Evolutionary conservation across 2,113 vertebrate species (phyloP).

Genomic region (Hemichromis elongatus): DNA sequence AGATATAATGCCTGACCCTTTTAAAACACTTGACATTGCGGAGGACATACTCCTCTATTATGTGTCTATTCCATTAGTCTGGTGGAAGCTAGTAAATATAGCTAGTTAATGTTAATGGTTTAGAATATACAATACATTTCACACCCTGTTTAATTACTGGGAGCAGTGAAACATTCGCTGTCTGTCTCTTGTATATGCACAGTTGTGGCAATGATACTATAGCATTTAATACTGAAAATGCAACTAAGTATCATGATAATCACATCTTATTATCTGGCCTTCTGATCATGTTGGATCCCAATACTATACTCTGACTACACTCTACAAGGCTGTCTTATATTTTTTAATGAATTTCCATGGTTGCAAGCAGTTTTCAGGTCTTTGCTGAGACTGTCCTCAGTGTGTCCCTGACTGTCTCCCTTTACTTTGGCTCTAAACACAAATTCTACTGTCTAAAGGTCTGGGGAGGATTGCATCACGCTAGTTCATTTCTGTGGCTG

Average conservation of each 20-base stretch:
- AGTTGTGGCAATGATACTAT: neutral
- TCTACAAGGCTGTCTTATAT: neutral
- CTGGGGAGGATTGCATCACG: slow-evolving; percentile 16
- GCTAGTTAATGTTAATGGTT: neutral
- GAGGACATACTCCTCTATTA: neutral
- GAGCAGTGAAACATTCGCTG: neutral
- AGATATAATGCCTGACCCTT: neutral
- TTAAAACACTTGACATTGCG: neutral
- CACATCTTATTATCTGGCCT: neutral
- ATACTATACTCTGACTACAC: neutral
- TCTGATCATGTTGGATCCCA: neutral
- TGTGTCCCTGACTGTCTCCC: neutral
- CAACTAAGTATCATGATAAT: neutral
- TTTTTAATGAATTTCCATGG: neutral
- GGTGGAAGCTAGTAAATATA: neutral
- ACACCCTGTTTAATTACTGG: neutral
- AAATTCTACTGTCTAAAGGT: slow-evolving; percentile 6
- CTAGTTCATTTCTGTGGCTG: slow-evolving; percentile 34
- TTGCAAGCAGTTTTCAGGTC: neutral
- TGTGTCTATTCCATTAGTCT: neutral
- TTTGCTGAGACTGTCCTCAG: neutral
- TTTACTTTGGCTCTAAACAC: slow-evolving; percentile 18
- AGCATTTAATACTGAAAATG: neutral
- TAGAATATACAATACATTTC: neutral
- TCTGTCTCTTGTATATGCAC: neutral